These are phyloP conservation scores for Myiopsitta monachus DNA, from an alignment of 2,113 vertebrate species.

Conservation along the genomic window DNA sequence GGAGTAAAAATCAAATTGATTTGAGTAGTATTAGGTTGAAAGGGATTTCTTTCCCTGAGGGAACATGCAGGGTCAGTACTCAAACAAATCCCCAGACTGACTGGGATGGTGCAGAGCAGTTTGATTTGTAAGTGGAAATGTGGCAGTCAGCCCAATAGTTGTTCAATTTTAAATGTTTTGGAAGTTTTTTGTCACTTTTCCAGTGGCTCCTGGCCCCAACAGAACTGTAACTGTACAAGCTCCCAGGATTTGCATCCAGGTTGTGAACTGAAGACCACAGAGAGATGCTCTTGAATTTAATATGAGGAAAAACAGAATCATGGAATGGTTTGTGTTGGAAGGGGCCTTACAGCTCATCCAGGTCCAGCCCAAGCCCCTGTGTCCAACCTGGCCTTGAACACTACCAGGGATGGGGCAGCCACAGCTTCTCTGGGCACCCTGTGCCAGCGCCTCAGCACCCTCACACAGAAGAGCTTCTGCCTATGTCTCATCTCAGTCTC, in stretches of 20 bases:
- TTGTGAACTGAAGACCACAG: fast-evolving
- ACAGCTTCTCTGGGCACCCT: too few relatives aligned
- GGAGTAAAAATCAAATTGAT: not conserved
- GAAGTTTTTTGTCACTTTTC: not conserved
- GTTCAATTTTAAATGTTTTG: not conserved
- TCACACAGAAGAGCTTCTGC: too few relatives aligned
- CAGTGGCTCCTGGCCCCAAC: not conserved
- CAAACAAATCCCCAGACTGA: not conserved
- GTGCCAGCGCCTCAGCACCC: too few relatives aligned
- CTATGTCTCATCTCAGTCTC: too few relatives aligned
- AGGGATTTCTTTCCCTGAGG: not conserved
- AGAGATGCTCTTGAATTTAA: not conserved
- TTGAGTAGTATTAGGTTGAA: fast-evolving
- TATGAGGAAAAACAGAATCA: not conserved
- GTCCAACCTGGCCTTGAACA: too few relatives aligned
- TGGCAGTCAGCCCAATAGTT: not conserved
- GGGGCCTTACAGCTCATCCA: not conserved
- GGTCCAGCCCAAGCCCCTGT: not conserved
- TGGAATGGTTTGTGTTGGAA: not conserved
- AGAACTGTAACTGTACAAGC: not conserved
- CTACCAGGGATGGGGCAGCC: too few relatives aligned
- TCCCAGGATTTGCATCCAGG: not conserved
- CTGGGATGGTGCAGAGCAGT: not conserved
- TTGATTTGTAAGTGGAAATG: not conserved
- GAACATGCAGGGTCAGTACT: not conserved